These are phyloP conservation scores for Pica pica DNA, from an alignment of 2,113 vertebrate genomes.

Conservation along the genomic window DNA sequence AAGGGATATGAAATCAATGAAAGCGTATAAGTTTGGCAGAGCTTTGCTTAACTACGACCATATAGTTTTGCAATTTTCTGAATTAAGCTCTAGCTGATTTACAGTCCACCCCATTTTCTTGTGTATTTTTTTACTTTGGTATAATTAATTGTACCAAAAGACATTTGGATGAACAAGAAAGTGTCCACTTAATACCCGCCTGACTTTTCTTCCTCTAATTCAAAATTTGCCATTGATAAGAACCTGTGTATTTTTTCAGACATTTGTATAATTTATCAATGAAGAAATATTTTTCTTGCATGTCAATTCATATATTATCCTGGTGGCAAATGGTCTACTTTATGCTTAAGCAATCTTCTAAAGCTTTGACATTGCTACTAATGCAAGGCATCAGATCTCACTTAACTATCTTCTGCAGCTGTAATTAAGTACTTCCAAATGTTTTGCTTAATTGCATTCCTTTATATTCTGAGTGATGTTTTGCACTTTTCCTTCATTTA, in stretches of 20 bases:
- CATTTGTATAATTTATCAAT: not conserved
- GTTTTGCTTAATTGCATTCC: conserved; percentile 64
- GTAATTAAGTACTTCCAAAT: conserved; percentile 67
- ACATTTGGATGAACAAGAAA: not conserved
- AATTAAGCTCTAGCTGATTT: not conserved
- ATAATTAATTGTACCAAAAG: not conserved
- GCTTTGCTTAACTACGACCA: not conserved
- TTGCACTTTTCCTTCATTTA: conserved; percentile 58
- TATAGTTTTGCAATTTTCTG: not conserved
- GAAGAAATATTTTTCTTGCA: not conserved
- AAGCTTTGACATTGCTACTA: conserved; percentile 1
- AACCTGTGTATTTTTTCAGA: not conserved
- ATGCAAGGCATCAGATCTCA: conserved; percentile 22
- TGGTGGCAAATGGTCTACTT: not conserved
- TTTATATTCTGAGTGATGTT: conserved; percentile 64
- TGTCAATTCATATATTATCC: not conserved
- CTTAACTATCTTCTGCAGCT: conserved; percentile 46
- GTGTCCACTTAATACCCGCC: not conserved
- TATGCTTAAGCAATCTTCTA: not conserved
- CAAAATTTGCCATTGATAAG: not conserved
- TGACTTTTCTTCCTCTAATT: not conserved
- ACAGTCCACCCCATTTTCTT: not conserved
- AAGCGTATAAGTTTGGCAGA: not conserved
- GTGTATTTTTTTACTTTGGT: not conserved
- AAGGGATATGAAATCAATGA: not conserved